Conservation (phyloP, 2,888 invertebrate species). For the Dioctria rufipes region DNA sequence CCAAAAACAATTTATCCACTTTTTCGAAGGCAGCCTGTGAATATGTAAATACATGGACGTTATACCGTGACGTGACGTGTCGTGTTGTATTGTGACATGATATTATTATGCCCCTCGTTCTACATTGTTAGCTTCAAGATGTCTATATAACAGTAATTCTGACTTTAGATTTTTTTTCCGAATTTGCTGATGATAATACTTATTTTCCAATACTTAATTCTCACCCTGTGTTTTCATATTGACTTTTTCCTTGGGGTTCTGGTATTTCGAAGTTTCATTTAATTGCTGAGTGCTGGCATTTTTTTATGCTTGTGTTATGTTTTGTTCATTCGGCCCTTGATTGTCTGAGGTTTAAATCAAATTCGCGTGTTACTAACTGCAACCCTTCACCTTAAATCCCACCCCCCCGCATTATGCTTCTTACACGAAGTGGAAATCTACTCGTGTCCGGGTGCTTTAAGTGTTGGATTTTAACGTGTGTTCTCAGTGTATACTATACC, state of each 20-base stretch:
- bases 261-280: slow-evolving; percentile 1
- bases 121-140: no score
- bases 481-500: background rate
- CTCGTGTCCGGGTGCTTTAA: slow-evolving; percentile 5
- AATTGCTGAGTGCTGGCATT: slow-evolving; percentile 37
- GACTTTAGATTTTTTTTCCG: slow-evolving; percentile 28
- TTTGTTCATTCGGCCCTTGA: slow-evolving; percentile 37
- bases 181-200: slow-evolving; percentile 16
- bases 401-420: background rate
- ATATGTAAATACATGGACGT: background rate
- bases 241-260: background rate
- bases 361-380: slow-evolving; percentile 32
- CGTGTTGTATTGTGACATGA: no score
- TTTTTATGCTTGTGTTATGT: slow-evolving; percentile 60
- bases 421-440: background rate
- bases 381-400: slow-evolving; percentile 15
- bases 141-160: background rate
- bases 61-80: background rate
- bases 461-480: slow-evolving; percentile 8
- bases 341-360: slow-evolving; percentile 31
- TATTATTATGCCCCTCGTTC: no score
- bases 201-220: background rate
- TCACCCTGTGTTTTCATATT: background rate
- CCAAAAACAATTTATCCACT: background rate
- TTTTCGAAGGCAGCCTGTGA: slow-evolving; percentile 8